Conservation (phyloP, 2,888 invertebrate genomes). For the Tinea pellionella region DNA sequence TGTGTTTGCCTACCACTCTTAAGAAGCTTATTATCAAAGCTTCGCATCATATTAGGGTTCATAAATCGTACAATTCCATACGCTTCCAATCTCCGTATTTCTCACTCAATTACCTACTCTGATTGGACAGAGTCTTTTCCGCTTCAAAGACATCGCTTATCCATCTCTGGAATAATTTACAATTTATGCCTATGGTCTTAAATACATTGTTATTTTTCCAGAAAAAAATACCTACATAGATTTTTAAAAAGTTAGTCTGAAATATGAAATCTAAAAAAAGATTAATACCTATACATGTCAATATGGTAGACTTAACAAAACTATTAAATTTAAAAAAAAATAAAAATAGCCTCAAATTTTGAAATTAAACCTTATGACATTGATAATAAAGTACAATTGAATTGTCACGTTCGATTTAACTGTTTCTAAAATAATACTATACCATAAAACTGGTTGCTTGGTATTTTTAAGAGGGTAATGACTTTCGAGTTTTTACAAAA, state of each 20-base stretch:
- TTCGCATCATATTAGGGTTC: neutral
- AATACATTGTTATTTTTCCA: no score
- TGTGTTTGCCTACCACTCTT: no score
- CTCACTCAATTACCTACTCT: conserved; percentile 2
- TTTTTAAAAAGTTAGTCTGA: no score
- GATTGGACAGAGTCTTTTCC: neutral
- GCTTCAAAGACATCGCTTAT: neutral
- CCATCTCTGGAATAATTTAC: neutral
- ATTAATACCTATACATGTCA: no score
- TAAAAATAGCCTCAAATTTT: no score
- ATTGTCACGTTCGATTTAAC: neutral
- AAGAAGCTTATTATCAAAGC: no score
- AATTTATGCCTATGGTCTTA: neutral
- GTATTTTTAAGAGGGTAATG: neutral
- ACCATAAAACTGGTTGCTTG: neutral
- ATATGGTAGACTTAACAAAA: no score
- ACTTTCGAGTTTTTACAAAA: neutral
- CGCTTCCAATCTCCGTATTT: conserved; percentile 5
- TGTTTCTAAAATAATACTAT: neutral
- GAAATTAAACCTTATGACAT: neutral
- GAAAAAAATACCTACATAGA: no score
- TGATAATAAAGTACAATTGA: neutral
- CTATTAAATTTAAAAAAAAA: no score
- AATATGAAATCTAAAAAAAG: no score
- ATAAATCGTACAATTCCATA: neutral